Evolutionary conservation across 2,888 invertebrate species (phyloP).

Genomic region (Phytoseiulus persimilis): DNA sequence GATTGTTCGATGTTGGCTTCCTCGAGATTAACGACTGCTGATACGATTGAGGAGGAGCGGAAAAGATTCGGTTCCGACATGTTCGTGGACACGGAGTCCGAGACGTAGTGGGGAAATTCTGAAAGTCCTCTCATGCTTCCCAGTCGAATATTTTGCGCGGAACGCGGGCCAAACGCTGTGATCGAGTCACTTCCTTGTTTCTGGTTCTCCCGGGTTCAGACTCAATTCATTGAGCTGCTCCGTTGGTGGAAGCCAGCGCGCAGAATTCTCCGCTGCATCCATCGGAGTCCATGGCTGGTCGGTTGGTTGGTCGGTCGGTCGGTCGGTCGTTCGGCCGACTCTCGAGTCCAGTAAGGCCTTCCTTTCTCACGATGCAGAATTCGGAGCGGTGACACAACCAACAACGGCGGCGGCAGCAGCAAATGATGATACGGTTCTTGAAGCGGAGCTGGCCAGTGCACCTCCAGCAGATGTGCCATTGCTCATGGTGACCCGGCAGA

Average conservation of each 20-base stretch:
- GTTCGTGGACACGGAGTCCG: too few relatives aligned
- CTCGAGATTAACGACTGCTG: too few relatives aligned
- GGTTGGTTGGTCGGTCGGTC: neutral
- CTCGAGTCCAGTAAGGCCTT: constrained; percentile 32
- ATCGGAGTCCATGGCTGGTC: neutral
- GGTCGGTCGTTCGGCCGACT: neutral
- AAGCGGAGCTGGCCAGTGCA: neutral
- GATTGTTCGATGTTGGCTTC: too few relatives aligned
- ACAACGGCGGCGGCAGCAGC: neutral
- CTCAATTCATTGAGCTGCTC: neutral
- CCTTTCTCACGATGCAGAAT: constrained; percentile 36
- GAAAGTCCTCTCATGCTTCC: too few relatives aligned
- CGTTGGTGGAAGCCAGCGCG: neutral
- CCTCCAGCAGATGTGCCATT: neutral
- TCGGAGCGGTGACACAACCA: constrained; percentile 5
- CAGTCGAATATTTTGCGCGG: too few relatives aligned
- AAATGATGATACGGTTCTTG: constrained; percentile 5
- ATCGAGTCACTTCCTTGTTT: neutral
- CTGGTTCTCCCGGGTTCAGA: neutral
- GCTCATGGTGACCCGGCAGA: neutral
- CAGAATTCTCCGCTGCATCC: too few relatives aligned
- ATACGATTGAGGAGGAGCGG: too few relatives aligned
- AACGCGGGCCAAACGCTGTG: too few relatives aligned
- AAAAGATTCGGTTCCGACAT: too few relatives aligned
- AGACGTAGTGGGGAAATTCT: too few relatives aligned